Evolutionary conservation across 2,888 invertebrate genomes (phyloP).

Genomic region (Tridacna gigas): DNA sequence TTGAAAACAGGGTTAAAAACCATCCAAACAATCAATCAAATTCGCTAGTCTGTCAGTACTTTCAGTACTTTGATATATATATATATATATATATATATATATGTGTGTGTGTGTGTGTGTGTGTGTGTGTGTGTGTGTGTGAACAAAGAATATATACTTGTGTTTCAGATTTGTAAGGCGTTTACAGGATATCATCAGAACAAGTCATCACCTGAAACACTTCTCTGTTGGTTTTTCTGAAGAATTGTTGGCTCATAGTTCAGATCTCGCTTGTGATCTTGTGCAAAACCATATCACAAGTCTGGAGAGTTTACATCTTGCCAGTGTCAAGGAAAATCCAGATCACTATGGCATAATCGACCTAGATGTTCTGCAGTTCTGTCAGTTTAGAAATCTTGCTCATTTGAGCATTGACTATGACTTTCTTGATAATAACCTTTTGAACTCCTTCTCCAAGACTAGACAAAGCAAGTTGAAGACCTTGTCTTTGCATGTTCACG

Average conservation of each 20-base stretch:
- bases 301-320: slow-evolving; percentile 89
- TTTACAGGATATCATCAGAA: slow-evolving; percentile 85
- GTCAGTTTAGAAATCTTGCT: slow-evolving; percentile 88
- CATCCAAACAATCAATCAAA: too few species aligned
- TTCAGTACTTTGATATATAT: too few species aligned
- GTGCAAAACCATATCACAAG: slow-evolving; percentile 86
- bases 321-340: slow-evolving; percentile 91
- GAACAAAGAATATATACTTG: neutral
- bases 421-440: slow-evolving; percentile 80
- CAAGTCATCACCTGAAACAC: slow-evolving; percentile 85
- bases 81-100: too few species aligned
- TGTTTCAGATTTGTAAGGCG: slow-evolving; percentile 81
- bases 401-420: slow-evolving; percentile 87
- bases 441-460: slow-evolving; percentile 74
- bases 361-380: slow-evolving; percentile 87
- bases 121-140: too few species aligned
- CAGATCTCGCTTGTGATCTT: slow-evolving; percentile 85
- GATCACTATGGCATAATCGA: slow-evolving; percentile 88
- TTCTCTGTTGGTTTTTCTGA: slow-evolving; percentile 87
- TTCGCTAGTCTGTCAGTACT: too few species aligned
- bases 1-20: too few species aligned
- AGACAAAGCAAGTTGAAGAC: slow-evolving; percentile 79
- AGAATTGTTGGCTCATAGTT: slow-evolving; percentile 86
- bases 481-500: slow-evolving; percentile 90
- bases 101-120: too few species aligned